Percentiles rank a stretch among this genome's conserved stretches.
Evolutionary conservation across 2,113 vertebrate species (phyloP).

Genomic region (Hucho hucho): DNA sequence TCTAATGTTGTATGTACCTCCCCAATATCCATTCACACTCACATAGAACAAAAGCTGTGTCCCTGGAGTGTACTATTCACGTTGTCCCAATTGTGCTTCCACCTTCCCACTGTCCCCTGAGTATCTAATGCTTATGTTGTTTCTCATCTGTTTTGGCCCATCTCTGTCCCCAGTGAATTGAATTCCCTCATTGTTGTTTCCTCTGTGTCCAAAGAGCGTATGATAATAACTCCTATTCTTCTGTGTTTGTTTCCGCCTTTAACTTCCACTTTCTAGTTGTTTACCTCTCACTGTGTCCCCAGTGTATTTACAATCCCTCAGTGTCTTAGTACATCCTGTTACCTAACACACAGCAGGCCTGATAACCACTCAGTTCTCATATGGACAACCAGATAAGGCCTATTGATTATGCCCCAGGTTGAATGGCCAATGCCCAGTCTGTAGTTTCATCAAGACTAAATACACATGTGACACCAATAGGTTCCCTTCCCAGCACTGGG

Average conservation of each 20-base stretch:
- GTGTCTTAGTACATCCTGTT: conserved; percentile 37
- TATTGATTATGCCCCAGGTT: conserved; percentile 42
- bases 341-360: conserved; percentile 40
- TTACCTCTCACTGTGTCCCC: too few relatives aligned
- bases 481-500: conserved; percentile 3
- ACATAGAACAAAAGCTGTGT: not conserved
- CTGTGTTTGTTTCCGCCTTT: too few relatives aligned
- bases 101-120: not conserved
- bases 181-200: not conserved
- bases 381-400: conserved; percentile 57
- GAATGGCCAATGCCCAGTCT: conserved; percentile 39
- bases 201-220: too few relatives aligned
- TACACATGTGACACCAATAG: conserved; percentile 33
- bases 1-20: not conserved
- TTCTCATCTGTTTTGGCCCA: not conserved
- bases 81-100: not conserved
- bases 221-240: too few relatives aligned
- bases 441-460: conserved; percentile 6
- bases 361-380: conserved; percentile 58
- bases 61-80: conserved; percentile 2
- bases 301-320: conserved; percentile 16
- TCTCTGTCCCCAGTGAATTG: conserved; percentile 34
- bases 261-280: too few relatives aligned
- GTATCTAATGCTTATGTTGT: not conserved
- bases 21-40: not conserved